These are phyloP conservation scores for Suncus etruscus DNA, from an alignment of 2,113 vertebrate genomes.

Conservation along the genomic window DNA sequence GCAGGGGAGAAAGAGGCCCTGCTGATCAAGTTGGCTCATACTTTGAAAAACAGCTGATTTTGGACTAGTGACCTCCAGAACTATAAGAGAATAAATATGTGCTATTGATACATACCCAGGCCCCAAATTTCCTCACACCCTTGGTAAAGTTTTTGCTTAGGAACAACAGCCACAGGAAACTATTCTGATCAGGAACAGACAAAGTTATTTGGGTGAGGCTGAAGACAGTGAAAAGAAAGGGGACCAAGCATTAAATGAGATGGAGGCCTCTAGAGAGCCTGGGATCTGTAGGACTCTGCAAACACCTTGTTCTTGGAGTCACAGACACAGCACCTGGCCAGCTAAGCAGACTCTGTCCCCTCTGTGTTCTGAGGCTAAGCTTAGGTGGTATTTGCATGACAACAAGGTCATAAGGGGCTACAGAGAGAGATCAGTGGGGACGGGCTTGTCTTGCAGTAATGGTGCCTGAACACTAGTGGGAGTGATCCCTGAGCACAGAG, in stretches of 20 bases:
- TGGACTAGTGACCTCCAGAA: not conserved
- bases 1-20: no score
- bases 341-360: not conserved
- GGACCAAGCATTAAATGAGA: not conserved
- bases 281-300: not conserved
- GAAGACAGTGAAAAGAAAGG: not conserved
- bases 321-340: not conserved
- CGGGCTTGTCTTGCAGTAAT: no score
- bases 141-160: no score
- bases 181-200: not conserved
- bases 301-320: not conserved
- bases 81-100: not conserved
- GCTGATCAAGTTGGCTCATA: no score
- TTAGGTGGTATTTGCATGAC: not conserved
- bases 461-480: no score
- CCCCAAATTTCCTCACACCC: no score
- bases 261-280: no score
- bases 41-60: not conserved
- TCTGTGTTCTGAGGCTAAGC: not conserved
- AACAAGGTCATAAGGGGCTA: no score
- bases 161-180: not conserved
- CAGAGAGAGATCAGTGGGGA: no score
- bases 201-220: not conserved
- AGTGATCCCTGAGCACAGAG: no score
- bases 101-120: no score